Evolutionary conservation across 2,797 vertebrate genomes (phyloP), one percentile per base, ranked within the genome.

Genomic region (Chaetodon trifasciatus): DNA sequence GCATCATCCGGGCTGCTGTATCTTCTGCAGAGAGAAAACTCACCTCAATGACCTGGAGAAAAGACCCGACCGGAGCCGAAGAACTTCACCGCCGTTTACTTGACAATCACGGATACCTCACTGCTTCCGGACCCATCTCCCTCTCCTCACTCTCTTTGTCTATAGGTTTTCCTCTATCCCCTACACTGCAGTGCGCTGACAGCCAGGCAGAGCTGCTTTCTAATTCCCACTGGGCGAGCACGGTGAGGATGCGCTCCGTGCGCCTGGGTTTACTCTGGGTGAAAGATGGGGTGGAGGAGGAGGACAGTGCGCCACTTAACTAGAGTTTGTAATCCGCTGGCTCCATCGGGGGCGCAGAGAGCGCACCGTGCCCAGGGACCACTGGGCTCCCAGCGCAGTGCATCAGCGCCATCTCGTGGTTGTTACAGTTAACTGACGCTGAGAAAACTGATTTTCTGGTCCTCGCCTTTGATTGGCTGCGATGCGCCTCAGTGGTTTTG

Each of bases 301-400:
- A 57, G 63, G 80, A 88, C 76, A 80, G 89, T 89, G 90, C 92
- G 90, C 92, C 88, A 92, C 91, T 95, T 94, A 90, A 91, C 92
- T 84, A 78, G 93, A 95, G 92, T 95, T 95, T 93, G 88, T 92
- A 92, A 92, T 91, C 87, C 88, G 74, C 85, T 84, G 81, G 81
- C 86, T 92, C 86, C 91, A 83, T 72, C 88, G 49, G 90, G 90
- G 90, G 91, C 88, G 89, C 72, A 66, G 84, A 71, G 83, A 87
- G 89, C 83, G 88, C 86, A 46, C 82, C 12, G 71, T 69, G 9
- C 55, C 64, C 28, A 23, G 78, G 83, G 86, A 88, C 76, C 77
- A 1, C 23, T 5, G 12, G 37, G 4, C 12, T 8, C 35, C 0
- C 1, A 52, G 32, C 63, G 1, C 61, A 5, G 89, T 40, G 69